Evolutionary conservation across 2,113 vertebrate genomes (phyloP).

Genomic region (Chlamydotis undulata): DNA sequence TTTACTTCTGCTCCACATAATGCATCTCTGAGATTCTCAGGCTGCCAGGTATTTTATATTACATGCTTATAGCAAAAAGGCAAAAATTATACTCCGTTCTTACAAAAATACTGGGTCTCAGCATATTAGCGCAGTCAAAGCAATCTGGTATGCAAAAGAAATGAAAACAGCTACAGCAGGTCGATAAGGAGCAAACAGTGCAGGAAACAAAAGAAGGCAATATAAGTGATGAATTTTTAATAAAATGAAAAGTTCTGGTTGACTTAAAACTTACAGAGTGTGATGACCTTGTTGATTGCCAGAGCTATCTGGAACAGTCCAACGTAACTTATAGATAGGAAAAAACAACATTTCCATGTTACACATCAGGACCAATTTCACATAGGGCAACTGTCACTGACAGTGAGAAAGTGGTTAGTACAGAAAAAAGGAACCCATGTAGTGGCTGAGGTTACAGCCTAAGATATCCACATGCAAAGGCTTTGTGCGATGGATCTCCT

Average conservation of each 20-base stretch:
- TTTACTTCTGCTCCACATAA: background rate
- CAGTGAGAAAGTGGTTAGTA: background rate
- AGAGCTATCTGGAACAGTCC: background rate
- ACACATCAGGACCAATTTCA: background rate
- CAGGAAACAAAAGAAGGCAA: background rate
- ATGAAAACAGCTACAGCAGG: background rate
- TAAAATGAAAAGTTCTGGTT: background rate
- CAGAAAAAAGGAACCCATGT: background rate
- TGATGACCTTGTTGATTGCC: background rate
- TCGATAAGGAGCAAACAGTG: background rate
- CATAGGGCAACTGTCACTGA: background rate
- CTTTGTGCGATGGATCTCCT: background rate
- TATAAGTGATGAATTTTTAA: background rate
- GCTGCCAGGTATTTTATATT: background rate
- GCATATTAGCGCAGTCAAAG: background rate
- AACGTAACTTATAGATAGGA: accelerated
- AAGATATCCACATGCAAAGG: background rate
- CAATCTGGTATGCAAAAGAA: background rate
- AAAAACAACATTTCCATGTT: background rate
- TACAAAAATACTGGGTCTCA: background rate
- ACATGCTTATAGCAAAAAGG: background rate
- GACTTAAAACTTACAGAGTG: background rate
- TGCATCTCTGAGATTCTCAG: background rate
- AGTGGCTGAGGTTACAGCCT: background rate
- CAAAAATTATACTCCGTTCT: background rate